phyloP scores from a whole-genome alignment of 2,113 vertebrate species.

The Epinephelus fuscoguttatus region DNA sequence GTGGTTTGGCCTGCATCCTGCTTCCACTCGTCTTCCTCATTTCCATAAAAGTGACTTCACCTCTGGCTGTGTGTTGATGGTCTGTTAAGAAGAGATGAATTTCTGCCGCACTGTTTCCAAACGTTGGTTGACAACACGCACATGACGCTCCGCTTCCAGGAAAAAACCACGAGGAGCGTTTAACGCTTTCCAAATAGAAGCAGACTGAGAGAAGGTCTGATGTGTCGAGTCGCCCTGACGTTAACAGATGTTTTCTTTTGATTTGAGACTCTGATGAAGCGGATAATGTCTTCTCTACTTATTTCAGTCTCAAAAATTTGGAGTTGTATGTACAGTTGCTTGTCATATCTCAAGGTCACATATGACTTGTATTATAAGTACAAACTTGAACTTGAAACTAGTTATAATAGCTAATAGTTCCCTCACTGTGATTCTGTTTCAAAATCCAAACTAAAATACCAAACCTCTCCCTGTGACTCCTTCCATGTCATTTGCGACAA shows the following conservation, averaged over 20 bases:
- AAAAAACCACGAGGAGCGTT: neutral
- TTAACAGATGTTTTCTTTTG: neutral
- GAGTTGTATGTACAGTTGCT: neutral
- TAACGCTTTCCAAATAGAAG: neutral
- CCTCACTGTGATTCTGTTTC: too few relatives aligned
- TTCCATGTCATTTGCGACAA: too few relatives aligned
- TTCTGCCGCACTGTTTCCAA: conserved; percentile 19
- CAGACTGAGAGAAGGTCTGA: neutral
- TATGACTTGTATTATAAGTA: neutral
- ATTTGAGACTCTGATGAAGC: neutral
- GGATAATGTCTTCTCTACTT: neutral
- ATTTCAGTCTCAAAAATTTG: neutral
- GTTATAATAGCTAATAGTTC: too few relatives aligned
- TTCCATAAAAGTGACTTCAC: conserved; percentile 72
- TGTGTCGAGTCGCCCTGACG: neutral
- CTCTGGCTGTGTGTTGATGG: conserved; percentile 74
- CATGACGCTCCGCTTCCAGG: neutral
- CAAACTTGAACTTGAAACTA: neutral
- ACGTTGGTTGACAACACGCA: neutral
- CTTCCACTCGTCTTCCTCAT: conserved; percentile 60
- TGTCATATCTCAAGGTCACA: neutral
- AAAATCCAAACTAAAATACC: too few relatives aligned
- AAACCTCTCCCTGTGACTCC: too few relatives aligned
- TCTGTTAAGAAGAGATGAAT: conserved; percentile 74
- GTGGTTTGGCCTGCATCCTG: conserved; percentile 31